These are phyloP conservation scores for Aythya baeri DNA, from an alignment of 2,113 vertebrate genomes.

Conservation along the genomic window DNA sequence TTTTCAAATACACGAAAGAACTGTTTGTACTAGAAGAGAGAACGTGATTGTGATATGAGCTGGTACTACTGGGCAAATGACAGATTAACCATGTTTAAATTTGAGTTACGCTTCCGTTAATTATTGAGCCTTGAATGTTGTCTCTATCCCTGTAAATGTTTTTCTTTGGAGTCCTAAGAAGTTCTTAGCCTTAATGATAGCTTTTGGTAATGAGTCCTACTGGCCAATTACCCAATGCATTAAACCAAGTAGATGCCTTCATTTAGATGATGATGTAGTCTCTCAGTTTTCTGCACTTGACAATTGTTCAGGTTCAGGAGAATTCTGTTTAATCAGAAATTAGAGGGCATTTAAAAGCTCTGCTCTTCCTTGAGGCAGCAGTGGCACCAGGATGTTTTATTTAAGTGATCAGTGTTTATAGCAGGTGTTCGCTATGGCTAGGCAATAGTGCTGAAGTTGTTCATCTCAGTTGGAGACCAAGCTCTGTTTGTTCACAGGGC, in stretches of 20 bases:
- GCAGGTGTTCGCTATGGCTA: accelerated
- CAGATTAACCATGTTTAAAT: not conserved
- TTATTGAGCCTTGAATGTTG: not conserved
- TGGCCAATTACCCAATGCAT: not conserved
- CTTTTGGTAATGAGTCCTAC: not conserved
- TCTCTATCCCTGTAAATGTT: not conserved
- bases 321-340: not conserved
- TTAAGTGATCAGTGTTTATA: accelerated
- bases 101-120: not conserved
- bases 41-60: accelerated
- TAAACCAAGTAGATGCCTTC: not conserved
- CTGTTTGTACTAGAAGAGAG: accelerated
- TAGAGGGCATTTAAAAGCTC: not conserved
- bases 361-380: not conserved
- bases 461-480: accelerated
- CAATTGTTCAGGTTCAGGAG: not conserved
- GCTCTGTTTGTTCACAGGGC: accelerated
- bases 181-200: not conserved
- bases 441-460: accelerated
- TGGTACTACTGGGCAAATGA: not conserved
- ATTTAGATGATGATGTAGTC: not conserved
- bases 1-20: accelerated
- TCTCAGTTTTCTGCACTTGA: not conserved
- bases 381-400: accelerated
- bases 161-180: not conserved